phyloP scores from a whole-genome alignment of 2,113 vertebrate genomes.

The Leucosticte australis region DNA sequence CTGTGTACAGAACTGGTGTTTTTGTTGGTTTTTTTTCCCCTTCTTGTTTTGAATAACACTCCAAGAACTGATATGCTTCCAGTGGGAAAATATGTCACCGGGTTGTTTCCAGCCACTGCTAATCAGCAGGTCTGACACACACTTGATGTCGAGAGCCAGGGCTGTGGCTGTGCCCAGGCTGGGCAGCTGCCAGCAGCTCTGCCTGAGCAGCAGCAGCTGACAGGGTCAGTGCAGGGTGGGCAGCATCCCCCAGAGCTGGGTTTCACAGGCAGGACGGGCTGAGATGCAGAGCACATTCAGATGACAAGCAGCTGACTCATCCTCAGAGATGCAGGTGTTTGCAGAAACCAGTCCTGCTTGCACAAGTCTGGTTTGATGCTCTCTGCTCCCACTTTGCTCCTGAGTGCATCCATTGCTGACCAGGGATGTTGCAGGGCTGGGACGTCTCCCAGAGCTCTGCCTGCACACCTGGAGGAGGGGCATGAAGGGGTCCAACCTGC shows the following conservation, averaged over 20 bases:
- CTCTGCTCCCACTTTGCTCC: not conserved
- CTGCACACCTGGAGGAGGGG: not conserved
- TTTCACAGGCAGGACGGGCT: not conserved
- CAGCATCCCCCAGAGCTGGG: not conserved
- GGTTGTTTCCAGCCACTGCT: not conserved
- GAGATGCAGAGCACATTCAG: not conserved
- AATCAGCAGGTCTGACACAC: not conserved
- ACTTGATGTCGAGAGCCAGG: not conserved
- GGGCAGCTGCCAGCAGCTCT: not conserved
- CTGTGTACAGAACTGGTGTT: not conserved
- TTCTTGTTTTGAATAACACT: not conserved
- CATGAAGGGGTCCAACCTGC: rapidly evolving
- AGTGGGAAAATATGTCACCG: not conserved
- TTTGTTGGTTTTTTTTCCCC: rapidly evolving
- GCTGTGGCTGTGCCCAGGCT: not conserved
- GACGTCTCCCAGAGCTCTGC: not conserved
- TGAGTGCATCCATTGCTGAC: rapidly evolving
- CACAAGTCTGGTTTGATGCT: not conserved
- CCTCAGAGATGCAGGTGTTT: not conserved
- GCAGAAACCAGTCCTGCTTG: not conserved
- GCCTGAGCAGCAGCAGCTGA: not conserved
- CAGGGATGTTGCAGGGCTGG: not conserved
- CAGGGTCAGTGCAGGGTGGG: not conserved
- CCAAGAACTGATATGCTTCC: not conserved
- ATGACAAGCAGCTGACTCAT: not conserved